Evolutionary conservation across 2,888 invertebrate species (phyloP), one percentile per base, ranked within the genome.

Genomic region (Hypercompe scribonia): DNA sequence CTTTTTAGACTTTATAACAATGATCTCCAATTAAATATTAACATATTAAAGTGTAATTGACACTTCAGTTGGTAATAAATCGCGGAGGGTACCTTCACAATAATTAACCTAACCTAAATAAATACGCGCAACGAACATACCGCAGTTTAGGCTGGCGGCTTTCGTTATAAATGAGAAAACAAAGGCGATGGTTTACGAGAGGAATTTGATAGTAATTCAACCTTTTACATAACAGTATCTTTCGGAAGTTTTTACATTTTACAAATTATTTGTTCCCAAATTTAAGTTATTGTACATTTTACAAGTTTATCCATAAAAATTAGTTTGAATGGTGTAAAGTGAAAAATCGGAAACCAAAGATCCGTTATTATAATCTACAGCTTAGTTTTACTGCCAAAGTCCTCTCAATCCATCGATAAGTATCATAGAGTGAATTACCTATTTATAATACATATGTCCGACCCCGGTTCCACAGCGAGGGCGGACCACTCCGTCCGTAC

Each of bases 1-100:
- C 46, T 67, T 72, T 71, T 33, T 64, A 68, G 67, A 68, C 65
- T 58, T 72, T 39, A 69, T 61, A 73, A 58, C 54, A 64, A 73
- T 74, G 75, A 77, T 77, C 63, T 71, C 78, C 75, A 72, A 78
- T 79, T 78, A 75, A 65, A 72, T 80, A 77, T 73, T 71, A 79
- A 73, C 71, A 74, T 64, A 79, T 74, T 78, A 70, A 79, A 77
- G 79, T 81, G 78, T 78, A 80, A 84, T 82, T 78, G 79, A 81
- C 82, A 82, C 82, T 78, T 79, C 69, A 79, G 78, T 79, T 78
- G 73, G 74, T 76, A 77, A 78, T 74, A 70, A 79, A 81, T 82
- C 78, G 83, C 86, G 86, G 86, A 86, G 84, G 87, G 86, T 80
- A 78, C 79, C 80, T 84, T 81, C 76, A 85, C 80, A 84, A 80